Evolutionary conservation across 2,797 vertebrate genomes (phyloP), one percentile per base, ranked within the genome.

Genomic region (Acanthornis magna): DNA sequence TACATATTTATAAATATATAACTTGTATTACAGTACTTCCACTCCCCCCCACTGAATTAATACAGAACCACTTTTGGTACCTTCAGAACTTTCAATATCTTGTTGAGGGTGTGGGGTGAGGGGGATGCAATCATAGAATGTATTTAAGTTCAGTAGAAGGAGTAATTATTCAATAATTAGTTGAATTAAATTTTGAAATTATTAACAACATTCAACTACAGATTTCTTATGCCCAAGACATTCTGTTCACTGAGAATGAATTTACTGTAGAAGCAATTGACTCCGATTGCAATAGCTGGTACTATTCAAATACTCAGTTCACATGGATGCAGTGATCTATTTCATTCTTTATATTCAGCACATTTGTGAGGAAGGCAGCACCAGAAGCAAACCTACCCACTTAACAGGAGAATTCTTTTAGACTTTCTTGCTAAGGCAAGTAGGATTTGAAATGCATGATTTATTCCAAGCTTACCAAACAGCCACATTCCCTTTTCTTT

Each of bases 381-480:
- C 15, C 20, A 50, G 38, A 65, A 75, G 2, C 13, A 84, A 93
- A 57, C 3, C 13, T 50, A 48, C 6, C 10, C 25, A 42, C 12
- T 48, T 29, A n/a, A 29, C 0, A 58, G 7, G 11, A 80, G 5
- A 91, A n/a, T 34, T 63, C 8, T 26, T 85, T 65, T 38, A 36
- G 1, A 50, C 11, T 50, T 83, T 55, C 34, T 45, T 72, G 12
- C 22, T 55, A 57, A 75, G 5, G 21, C 16, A 65, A 87, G 12
- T 6, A 48, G 45, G 8, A 88, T 81, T 71, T 78, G 10, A 65
- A 65, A 34, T 0, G 0, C 3, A 10, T 7, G 0, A 7, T 76
- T 82, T 73, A 66, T 11, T 85, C 34, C 43, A 67, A 58, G 19
- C 7, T 81, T 51, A 62, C 13, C 15, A 73, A 66, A 53, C 2